phyloP scores from a whole-genome alignment of 2,797 vertebrate genomes.

The Anolis apletophallus region DNA sequence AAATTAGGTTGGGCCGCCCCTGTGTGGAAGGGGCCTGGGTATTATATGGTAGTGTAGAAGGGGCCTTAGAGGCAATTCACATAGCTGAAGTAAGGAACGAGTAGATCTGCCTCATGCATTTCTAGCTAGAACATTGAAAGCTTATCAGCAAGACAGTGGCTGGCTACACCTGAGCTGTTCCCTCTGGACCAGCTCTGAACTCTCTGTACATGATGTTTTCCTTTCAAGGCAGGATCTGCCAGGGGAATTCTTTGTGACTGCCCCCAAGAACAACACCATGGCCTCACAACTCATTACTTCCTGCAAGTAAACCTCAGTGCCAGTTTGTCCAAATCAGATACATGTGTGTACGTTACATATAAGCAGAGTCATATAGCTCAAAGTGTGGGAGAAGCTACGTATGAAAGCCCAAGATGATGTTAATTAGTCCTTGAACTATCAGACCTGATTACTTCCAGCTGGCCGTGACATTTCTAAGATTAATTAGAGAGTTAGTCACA shows the following conservation, averaged over 20 bases:
- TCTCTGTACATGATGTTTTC: conserved; percentile 37
- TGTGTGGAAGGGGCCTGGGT: too few relatives aligned
- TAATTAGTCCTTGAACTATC: conserved; percentile 80
- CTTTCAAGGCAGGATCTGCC: conserved; percentile 20
- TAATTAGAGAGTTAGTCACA: conserved; percentile 72
- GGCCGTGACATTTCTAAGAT: conserved; percentile 76
- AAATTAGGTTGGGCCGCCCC: too few relatives aligned
- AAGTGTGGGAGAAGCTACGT: conserved; percentile 60
- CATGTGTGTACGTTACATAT: background rate
- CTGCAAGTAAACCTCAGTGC: conserved; percentile 19
- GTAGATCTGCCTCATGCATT: background rate
- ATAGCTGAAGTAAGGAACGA: background rate
- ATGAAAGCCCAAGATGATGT: conserved; percentile 70
- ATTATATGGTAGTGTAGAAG: too few relatives aligned
- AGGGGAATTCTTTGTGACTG: conserved; percentile 15
- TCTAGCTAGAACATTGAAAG: conserved; percentile 12
- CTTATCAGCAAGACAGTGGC: conserved; percentile 30
- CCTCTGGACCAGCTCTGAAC: background rate
- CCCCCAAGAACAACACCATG: conserved; percentile 1
- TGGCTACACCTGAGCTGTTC: background rate
- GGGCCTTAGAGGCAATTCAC: background rate
- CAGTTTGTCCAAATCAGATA: conserved; percentile 17
- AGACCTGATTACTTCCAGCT: conserved; percentile 72
- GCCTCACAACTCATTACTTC: background rate
- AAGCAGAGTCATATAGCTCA: conserved; percentile 43